Base-by-base conservation (phyloP, 1,140 invertebrate genomes). In the Trichonephila clavipes region DNA sequence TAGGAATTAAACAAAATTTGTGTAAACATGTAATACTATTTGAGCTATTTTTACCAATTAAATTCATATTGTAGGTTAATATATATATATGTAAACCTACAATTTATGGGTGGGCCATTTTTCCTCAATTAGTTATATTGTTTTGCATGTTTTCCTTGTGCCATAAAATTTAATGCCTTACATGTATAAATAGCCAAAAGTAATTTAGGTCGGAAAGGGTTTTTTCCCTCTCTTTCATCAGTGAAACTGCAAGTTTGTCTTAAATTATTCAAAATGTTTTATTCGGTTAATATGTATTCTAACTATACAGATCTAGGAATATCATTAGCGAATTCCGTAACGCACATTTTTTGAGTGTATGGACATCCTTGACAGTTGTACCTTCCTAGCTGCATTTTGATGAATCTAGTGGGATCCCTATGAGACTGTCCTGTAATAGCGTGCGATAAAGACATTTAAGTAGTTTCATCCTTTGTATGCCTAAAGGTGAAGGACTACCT, bases 381-480 rank as follows among this genome's bases (percentile, higher is more conserved):
- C 21, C 64, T 92, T 92, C 91, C 83, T 72, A n/a, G 44, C 82
- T 59, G 91, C 62, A 69, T 87, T 92, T 21, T 92, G 72, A 92
- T 92, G 85, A 92, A 92, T 87, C 66, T 62, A 51, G 19, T 61
- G n/a, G 91, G 72, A 69, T 87, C 83, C 44, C 91, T n/a, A 61
- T 24, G 90, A 85, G 90, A 92, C 90, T 28, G 44, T 86, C 90
- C 34, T n/a, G 58, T 61, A 72, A 69, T 87, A 87, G 91, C 91
- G 91, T 92, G 91, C 44, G 91, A 92, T 66, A 87, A 86, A 92
- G 91, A 92, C 83, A 92, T 92, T 92, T 92, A 92, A 92, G 85
- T 92, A 92, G 62, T 92, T 87, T 87, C 83, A 34, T 72, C 83
- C 66, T 87, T 92, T 19, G 62, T 24, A 87, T 77, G 51, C 24